These are phyloP conservation scores for Tetramorium alpestre DNA, from an alignment of 1,140 invertebrate species.

Conservation along the genomic window DNA sequence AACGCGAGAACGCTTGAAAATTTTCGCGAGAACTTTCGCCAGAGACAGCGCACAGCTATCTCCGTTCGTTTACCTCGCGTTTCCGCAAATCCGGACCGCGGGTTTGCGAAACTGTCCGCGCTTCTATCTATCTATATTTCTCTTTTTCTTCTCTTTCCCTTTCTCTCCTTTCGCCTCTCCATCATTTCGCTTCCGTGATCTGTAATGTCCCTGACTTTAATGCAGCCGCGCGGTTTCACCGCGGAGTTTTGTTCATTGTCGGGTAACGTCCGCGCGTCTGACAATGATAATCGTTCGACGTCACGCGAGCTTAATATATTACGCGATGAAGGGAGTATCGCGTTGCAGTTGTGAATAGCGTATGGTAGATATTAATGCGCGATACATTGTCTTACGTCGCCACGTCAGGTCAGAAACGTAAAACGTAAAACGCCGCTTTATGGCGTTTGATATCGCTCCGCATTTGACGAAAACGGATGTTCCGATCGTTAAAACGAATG, in stretches of 20 bases:
- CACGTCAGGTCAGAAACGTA: neutral
- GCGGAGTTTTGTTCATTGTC: constrained; percentile 39
- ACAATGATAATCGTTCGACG: constrained; percentile 43
- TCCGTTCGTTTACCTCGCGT: constrained; percentile 69
- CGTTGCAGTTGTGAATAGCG: constrained; percentile 21
- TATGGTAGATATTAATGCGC: neutral
- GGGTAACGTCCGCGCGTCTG: constrained; percentile 61
- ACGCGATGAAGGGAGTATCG: constrained; percentile 17
- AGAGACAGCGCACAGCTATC: constrained; percentile 59
- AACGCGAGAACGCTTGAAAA: constrained; percentile 52
- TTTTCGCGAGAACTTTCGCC: constrained; percentile 66
- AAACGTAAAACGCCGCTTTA: neutral
- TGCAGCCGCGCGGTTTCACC: constrained; percentile 30
- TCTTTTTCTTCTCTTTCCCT: neutral
- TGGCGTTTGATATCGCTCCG: neutral
- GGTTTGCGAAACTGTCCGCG: constrained; percentile 62
- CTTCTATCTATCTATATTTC: constrained; percentile 1
- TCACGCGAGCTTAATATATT: constrained; percentile 46
- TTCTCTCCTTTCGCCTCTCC: neutral
- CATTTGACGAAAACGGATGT: neutral
- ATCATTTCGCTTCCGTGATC: constrained; percentile 66
- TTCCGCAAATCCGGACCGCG: constrained; percentile 57
- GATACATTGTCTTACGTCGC: neutral
- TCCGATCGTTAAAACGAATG: neutral
- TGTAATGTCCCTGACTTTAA: constrained; percentile 68